Evolutionary conservation across 2,113 vertebrate species (phyloP).

Genomic region (Scalopus aquaticus): DNA sequence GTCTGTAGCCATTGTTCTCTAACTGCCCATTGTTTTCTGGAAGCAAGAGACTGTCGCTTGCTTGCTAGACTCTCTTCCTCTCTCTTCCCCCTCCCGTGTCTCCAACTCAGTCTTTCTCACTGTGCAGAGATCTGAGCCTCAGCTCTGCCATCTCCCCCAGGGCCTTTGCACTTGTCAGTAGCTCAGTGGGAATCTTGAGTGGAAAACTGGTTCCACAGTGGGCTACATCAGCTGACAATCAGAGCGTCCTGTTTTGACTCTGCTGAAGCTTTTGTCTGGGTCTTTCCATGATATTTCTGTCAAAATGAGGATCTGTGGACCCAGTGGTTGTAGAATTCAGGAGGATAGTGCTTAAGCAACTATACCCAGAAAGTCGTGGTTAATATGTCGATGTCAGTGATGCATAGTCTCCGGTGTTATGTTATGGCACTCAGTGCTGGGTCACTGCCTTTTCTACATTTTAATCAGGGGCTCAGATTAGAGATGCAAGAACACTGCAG

Average conservation of each 20-base stretch:
- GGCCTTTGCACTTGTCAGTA: neutral
- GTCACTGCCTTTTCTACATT: neutral
- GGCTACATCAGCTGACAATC: neutral
- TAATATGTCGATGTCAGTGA: neutral
- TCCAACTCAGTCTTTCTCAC: neutral
- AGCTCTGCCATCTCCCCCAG: neutral
- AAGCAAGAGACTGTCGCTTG: conserved; percentile 32
- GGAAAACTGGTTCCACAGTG: neutral
- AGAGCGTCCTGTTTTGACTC: neutral
- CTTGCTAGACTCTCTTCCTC: neutral
- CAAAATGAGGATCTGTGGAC: neutral
- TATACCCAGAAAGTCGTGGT: conserved; percentile 5
- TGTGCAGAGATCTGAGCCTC: neutral
- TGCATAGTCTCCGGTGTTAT: neutral
- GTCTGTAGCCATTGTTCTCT: conserved; percentile 76
- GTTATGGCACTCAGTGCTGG: neutral
- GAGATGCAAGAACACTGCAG: neutral
- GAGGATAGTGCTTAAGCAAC: conserved; percentile 21
- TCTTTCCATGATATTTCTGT: conserved; percentile 13
- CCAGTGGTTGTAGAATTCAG: neutral
- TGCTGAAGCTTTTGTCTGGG: neutral
- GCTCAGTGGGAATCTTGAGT: neutral
- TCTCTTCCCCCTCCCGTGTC: no score
- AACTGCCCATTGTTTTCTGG: conserved; percentile 75
- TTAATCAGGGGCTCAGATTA: neutral